Evolutionary conservation across 1,140 invertebrate species (phyloP), one percentile per base, ranked within the genome.

Genomic region (Formica exsecta): DNA sequence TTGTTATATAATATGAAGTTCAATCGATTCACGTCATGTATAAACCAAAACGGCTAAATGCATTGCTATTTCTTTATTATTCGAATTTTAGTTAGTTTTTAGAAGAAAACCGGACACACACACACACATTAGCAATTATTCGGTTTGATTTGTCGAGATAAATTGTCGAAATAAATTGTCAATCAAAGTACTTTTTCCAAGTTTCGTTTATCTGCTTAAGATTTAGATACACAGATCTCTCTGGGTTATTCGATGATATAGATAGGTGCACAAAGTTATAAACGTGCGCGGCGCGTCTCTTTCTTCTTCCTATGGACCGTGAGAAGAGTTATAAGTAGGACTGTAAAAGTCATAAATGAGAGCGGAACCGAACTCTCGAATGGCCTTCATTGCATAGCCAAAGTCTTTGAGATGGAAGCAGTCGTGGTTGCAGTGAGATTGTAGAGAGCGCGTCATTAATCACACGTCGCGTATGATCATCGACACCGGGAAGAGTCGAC

Each of bases 271-370:
- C 44, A 68, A 68, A 68, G 32, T 19, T 79, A 68, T 61, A 79
- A 25, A 32, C 22, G 41, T 32, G 61, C 59, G 41, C 62, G 38
- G n/a, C 54, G 44, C 77, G 65, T 89, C 85, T 90, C 81, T 87
- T 86, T 73, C 65, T 70, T 48, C 22, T 41, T 59, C 51, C 8
- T 16, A n/a, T 36, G n/a, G 59, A 19, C 48, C 81, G 57, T 64
- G 87, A 73, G 87, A 79, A 89, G 57, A 64, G 66, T 83, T 86
- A 77, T 38, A 84, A 88, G 88, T 89, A 84, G 88, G 51, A 65
- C 84, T 89, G 57, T 48, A 86, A 89, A 44, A 89, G 48, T 86
- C 85, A 86, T 85, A 89, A 89, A 89, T 74, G 76, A 71, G 88
- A 89, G 70, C 88, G 77, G 88, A 89, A 87, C 64, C 68, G 51